Conservation (phyloP, 2,113 vertebrate genomes). For the Cranoglanis bouderius region DNA sequence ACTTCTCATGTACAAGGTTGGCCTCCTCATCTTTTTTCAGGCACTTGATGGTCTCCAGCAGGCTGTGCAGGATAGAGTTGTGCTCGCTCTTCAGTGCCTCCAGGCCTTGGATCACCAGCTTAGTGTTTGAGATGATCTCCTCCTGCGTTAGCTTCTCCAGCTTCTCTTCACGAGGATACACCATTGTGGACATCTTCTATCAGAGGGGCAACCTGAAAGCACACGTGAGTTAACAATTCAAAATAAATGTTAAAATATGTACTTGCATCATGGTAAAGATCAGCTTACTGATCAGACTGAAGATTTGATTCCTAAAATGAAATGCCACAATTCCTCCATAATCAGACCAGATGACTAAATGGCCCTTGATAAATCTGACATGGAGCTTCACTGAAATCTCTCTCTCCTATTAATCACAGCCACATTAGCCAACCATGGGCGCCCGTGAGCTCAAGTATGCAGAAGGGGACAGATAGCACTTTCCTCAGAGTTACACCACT, state of each 20-base stretch:
- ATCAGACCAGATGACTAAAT: background rate
- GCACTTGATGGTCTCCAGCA: constrained; percentile 96
- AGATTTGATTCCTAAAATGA: too few relatives aligned
- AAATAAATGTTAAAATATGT: background rate
- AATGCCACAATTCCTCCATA: background rate
- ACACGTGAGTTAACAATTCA: background rate
- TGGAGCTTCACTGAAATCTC: too few relatives aligned
- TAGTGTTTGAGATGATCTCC: constrained; percentile 97
- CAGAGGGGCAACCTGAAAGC: constrained; percentile 63
- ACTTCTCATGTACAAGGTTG: constrained; percentile 96
- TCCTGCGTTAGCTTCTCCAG: constrained; percentile 95
- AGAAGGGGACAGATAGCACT: too few relatives aligned
- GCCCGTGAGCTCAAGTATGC: too few relatives aligned
- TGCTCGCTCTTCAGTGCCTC: constrained; percentile 97
- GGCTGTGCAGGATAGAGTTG: constrained; percentile 95
- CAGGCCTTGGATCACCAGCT: constrained; percentile 94
- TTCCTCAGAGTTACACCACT: too few relatives aligned
- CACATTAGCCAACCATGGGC: too few relatives aligned
- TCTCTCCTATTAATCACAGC: too few relatives aligned
- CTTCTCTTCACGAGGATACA: constrained; percentile 90
- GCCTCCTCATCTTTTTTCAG: constrained; percentile 98
- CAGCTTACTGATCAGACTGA: background rate
- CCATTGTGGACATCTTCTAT: constrained; percentile 86
- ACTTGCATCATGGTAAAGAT: too few relatives aligned
- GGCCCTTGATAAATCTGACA: too few relatives aligned